phyloP scores from a whole-genome alignment of 2,888 invertebrate species.

The Nomada flava region DNA sequence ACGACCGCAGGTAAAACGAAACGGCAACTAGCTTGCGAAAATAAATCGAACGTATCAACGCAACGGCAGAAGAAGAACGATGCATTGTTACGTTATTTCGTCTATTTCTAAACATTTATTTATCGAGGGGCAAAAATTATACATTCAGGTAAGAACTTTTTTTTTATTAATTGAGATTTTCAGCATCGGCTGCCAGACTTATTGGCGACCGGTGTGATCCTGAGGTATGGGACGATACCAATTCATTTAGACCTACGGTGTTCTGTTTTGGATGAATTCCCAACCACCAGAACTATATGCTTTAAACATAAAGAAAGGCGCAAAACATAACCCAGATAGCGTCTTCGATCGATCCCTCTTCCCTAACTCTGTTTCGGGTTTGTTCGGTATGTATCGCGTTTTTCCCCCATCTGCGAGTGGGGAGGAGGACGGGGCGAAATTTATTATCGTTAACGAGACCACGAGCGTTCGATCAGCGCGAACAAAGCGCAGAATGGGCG shows the following conservation, averaged over 20 bases:
- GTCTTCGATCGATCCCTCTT: background rate
- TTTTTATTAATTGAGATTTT: too few species aligned
- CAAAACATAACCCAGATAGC: background rate
- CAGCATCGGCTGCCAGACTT: too few species aligned
- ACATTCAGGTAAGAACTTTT: too few species aligned
- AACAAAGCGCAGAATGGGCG: constrained; percentile 61
- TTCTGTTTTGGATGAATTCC: too few species aligned
- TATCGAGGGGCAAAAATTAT: too few species aligned
- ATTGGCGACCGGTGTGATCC: too few species aligned
- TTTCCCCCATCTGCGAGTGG: background rate
- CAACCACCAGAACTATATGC: too few species aligned
- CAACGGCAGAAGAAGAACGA: background rate
- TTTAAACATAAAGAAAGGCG: background rate
- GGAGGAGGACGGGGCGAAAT: constrained; percentile 8
- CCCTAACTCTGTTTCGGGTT: background rate
- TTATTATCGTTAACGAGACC: constrained; percentile 61
- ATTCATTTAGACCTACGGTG: too few species aligned
- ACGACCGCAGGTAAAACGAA: constrained; percentile 1
- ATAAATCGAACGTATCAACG: too few species aligned
- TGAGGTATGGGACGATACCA: too few species aligned
- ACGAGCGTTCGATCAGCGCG: constrained; percentile 64
- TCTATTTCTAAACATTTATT: too few species aligned
- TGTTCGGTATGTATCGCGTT: background rate
- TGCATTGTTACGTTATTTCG: too few species aligned
- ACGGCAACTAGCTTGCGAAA: background rate